These are phyloP conservation scores for Pararge aegeria DNA, from an alignment of 1,140 invertebrate genomes.

Conservation along the genomic window DNA sequence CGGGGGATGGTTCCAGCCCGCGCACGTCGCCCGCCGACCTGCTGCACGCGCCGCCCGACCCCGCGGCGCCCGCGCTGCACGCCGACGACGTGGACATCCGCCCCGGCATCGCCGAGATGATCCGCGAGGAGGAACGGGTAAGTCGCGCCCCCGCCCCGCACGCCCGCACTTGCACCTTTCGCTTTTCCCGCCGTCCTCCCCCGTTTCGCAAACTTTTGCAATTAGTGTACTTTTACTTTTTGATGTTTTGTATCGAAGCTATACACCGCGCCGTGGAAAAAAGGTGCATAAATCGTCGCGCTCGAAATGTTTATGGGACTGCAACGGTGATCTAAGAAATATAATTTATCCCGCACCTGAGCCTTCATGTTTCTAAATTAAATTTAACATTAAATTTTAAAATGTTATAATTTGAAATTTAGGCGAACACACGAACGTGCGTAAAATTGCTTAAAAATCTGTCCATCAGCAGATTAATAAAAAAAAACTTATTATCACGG, in stretches of 20 bases:
- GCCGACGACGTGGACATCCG: constrained; percentile 93
- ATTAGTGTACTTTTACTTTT: neutral
- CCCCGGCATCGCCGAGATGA: constrained; percentile 96
- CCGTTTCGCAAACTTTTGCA: neutral
- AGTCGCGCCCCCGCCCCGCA: constrained; percentile 75
- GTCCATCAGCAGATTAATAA: too few relatives aligned
- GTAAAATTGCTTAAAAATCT: too few relatives aligned
- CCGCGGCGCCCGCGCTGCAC: constrained; percentile 56
- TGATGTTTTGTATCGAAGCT: constrained; percentile 2
- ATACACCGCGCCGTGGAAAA: too few relatives aligned
- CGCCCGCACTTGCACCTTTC: constrained; percentile 8
- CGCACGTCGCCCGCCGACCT: constrained; percentile 56
- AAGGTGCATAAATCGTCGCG: too few relatives aligned
- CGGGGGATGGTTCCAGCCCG: constrained; percentile 62
- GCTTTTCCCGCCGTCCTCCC: constrained; percentile 41
- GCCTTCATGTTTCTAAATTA: too few relatives aligned
- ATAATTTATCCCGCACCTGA: too few relatives aligned
- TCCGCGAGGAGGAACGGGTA: constrained; percentile 96
- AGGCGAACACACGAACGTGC: too few relatives aligned
- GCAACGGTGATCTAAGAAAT: too few relatives aligned
- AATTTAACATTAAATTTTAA: too few relatives aligned
- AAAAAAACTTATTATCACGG: too few relatives aligned
- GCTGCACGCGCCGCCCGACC: constrained; percentile 54
- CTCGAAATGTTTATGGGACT: too few relatives aligned
- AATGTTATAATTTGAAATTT: too few relatives aligned